Evolutionary conservation across 2,888 invertebrate species (phyloP), one percentile per base, ranked within the genome.

Genomic region (Chrysodeixis includens): DNA sequence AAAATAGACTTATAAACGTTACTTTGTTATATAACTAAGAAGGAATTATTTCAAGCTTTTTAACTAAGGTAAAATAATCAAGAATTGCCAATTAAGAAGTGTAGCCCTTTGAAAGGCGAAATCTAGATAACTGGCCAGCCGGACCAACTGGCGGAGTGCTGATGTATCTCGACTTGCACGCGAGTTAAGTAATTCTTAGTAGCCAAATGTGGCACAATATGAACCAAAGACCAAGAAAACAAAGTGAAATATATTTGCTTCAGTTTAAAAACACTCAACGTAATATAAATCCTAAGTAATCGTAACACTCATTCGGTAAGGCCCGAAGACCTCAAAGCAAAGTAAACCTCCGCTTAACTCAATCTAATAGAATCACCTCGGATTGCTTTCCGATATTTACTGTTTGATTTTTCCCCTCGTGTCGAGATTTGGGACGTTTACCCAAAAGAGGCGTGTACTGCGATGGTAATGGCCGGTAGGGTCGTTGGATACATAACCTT

Each of bases 341-440:
- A 86, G 88, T 88, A 88, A 88, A 83, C 83, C 82, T 83, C 77
- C 84, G 86, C 86, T 93, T 92, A 89, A 91, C 90, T 93, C 89
- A 92, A 91, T 90, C 90, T 93, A 94, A 94, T 93, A 92, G 93
- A 94, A 95, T 94, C 91, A 93, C 92, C 88, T 90, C 86, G 85
- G 92, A 93, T 93, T 91, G 91, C 91, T 94, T 93, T 93, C 92
- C 93, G 90, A 94, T 95, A 95, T 93, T 93, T 93, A 94, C 93
- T 88, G 90, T 91, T 91, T 90, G 92, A 92, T 93, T 93, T 93
- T 93, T 90, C 91, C 93, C 92, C 92, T 90, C 89, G 84, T 84
- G 89, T 88, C 84, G 90, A 90, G 93, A 93, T 93, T 93, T 90
- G 88, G 88, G 82, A 89, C 88, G 85, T 89, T 91, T 88, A 90